phyloP scores from a whole-genome alignment of 92 coral and sea anemone species.

The Zoanthus solanderi region DNA sequence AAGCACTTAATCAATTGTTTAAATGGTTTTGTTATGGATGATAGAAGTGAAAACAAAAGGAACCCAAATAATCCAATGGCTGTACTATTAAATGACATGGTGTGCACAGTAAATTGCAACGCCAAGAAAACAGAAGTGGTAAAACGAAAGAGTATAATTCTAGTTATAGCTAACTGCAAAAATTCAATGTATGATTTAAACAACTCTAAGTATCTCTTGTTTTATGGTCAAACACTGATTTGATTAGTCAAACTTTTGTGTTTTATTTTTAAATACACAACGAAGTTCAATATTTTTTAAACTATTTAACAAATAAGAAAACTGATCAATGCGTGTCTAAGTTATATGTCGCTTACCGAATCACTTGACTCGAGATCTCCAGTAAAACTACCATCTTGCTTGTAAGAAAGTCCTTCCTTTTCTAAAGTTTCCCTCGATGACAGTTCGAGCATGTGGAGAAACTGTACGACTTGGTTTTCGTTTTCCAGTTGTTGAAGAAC shows the following conservation, averaged over 20 bases:
- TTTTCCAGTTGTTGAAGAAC: slow-evolving; percentile 43
- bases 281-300: too few relatives aligned
- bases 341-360: neutral
- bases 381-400: neutral
- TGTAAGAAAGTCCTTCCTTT: neutral
- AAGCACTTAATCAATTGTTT: neutral
- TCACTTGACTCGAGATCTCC: neutral
- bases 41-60: neutral
- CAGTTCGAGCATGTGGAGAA: slow-evolving; percentile 37
- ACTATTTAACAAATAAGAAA: neutral
- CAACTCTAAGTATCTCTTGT: too few relatives aligned
- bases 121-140: too few relatives aligned
- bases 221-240: too few relatives aligned
- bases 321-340: neutral
- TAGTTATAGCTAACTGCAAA: too few relatives aligned
- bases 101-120: too few relatives aligned
- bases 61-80: neutral
- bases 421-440: slow-evolving; percentile 41
- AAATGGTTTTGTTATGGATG: neutral
- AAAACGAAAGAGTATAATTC: too few relatives aligned
- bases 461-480: slow-evolving; percentile 41
- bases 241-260: too few relatives aligned
- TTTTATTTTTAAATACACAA: too few relatives aligned
- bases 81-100: neutral
- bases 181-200: too few relatives aligned